These are phyloP conservation scores for Lipotes vexillifer DNA, from an alignment of 2,113 vertebrate species.

Conservation along the genomic window DNA sequence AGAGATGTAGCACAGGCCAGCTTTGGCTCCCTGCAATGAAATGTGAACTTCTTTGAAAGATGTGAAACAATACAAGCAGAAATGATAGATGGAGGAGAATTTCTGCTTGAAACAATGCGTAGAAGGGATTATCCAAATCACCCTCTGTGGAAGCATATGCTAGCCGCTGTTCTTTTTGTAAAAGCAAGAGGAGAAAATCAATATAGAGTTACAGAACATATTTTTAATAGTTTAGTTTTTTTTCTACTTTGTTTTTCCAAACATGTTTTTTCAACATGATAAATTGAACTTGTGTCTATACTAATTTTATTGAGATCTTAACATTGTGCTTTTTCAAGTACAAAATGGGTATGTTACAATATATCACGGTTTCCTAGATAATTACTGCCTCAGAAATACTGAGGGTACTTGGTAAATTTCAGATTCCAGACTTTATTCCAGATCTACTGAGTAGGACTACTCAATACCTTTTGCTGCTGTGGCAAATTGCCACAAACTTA, in stretches of 20 bases:
- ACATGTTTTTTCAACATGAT: not conserved
- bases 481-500: not conserved
- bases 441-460: not conserved
- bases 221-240: not conserved
- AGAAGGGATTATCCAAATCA: not conserved
- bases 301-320: not conserved
- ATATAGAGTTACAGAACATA: not conserved
- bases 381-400: not conserved
- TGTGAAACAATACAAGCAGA: not conserved
- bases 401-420: not conserved
- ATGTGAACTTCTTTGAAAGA: not conserved
- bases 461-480: not conserved
- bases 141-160: not conserved
- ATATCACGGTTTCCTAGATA: not conserved
- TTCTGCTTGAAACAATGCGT: not conserved
- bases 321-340: not conserved
- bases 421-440: not conserved
- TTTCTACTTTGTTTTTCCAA: not conserved
- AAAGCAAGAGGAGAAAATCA: slow-evolving; percentile 10
- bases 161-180: not conserved
- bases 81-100: slow-evolving; percentile 13
- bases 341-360: not conserved
- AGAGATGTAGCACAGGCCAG: not conserved
- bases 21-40: not conserved
- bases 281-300: not conserved